A percentile compares a stretch with the other conserved stretches of the same genome.
Conservation (phyloP, 2,888 invertebrate species). For the Polyommatus icarus region DNA sequence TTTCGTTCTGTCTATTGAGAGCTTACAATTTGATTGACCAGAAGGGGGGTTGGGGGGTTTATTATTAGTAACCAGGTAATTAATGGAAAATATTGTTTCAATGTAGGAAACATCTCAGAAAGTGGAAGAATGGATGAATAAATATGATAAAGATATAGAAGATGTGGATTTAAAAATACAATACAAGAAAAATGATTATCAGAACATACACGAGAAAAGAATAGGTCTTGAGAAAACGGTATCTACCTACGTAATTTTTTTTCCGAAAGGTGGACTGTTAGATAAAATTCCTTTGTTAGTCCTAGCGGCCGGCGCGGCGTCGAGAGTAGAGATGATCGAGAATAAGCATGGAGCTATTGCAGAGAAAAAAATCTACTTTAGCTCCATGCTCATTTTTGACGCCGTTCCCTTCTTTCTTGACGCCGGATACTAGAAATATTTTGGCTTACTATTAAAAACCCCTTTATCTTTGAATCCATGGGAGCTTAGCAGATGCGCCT, state of each 20-base stretch:
- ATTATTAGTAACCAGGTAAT: neutral
- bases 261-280: neutral
- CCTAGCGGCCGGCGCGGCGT: neutral
- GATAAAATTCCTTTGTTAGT: neutral
- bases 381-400: no score
- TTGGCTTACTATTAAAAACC: no score
- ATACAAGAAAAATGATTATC: slow-evolving; percentile 58
- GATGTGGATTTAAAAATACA: slow-evolving; percentile 62
- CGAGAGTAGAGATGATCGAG: no score
- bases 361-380: no score
- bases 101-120: slow-evolving; percentile 60
- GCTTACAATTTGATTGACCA: neutral
- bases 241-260: neutral
- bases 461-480: no score
- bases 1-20: neutral
- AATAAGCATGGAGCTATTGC: no score
- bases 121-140: slow-evolving; percentile 65
- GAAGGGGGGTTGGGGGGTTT: neutral
- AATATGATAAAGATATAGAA: slow-evolving; percentile 67
- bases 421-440: no score
- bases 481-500: no score
- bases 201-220: slow-evolving; percentile 51
- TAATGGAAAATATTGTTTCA: slow-evolving; percentile 29
- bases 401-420: no score
- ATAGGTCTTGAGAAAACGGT: slow-evolving; percentile 55